Conservation (phyloP, 2,797 vertebrate species). For the Danio aesculapii region DNA sequence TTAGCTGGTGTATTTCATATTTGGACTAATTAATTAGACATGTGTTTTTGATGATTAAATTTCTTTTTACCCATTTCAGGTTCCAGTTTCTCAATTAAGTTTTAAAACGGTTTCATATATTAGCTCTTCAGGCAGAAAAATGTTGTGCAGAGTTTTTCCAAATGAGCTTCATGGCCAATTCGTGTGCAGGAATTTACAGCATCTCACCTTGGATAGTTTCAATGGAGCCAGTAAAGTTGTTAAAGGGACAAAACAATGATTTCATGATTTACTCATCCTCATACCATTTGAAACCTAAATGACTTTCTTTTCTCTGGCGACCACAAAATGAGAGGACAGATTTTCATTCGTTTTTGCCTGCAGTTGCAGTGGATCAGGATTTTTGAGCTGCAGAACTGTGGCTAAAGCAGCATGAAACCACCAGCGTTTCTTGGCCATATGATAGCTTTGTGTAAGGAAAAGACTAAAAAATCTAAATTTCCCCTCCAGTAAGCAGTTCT, state of each 20-base stretch:
- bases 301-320: background rate
- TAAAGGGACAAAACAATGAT: background rate
- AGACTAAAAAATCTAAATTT: background rate
- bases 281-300: background rate
- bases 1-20: background rate
- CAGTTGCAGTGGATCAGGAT: background rate
- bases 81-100: too few relatives aligned
- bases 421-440: background rate
- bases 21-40: background rate
- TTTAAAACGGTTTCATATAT: background rate
- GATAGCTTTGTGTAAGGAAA: background rate
- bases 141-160: slow-evolving; percentile 3
- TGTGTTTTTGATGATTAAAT: background rate
- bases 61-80: background rate
- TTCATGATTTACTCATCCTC: background rate
- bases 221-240: background rate
- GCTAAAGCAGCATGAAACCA: background rate
- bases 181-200: slow-evolving; percentile 20
- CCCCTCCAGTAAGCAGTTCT: background rate
- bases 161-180: background rate
- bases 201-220: background rate
- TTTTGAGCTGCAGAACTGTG: background rate
- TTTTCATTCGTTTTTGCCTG: background rate
- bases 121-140: background rate
- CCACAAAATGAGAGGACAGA: background rate